Base-by-base conservation (phyloP, 2,888 invertebrate species). In the Drosophila testacea region DNA sequence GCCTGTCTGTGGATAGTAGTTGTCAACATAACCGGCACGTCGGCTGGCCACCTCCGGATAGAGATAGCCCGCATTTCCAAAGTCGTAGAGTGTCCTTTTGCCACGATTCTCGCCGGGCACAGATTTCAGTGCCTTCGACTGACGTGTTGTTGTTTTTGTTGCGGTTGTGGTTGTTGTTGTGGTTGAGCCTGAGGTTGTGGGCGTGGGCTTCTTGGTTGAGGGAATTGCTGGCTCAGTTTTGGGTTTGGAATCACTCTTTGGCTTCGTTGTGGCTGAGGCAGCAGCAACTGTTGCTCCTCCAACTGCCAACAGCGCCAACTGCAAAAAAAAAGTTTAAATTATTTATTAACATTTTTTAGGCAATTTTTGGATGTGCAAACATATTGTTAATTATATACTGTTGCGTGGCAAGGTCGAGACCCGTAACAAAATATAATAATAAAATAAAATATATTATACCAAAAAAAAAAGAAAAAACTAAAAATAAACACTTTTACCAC, bases 1-100 rank as follows among this genome's bases (percentile, higher is more conserved):
- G n/a, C 90, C 90, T 44, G 80, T 57, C 34, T 90, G 88, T 0
- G 91, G 74, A 51, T 85, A 90, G 30, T 90, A 91, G 42, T 83
- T 81, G 48, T 81, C 73, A 52, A 77, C 82, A 51, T 83, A 91
- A 51, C 91, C 87, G 5, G 91, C 88, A 27, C 92, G 87, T 44
- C 92, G 73, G 16, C 85, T 87, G 10, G 90, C 86, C 38, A 90
- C 83, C 67, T 91, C 88, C 4, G 84, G 83, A 60, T 91, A 91
- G 5, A 91, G 80, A 28, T 80, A 91, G 0, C 90, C 90, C 6
- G 91, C 88, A 60, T 91, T 91, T 27, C 90, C 91, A 30, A 92
- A 90, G 55, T 91, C 89, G 44, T 85, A 91, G 28, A 92, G 82
- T 6, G 91, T 93, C 32, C 93, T 88, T 66, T 92, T 92, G 64